phyloP scores from a whole-genome alignment of 1,140 invertebrate species.

The Diorhabda sublineata region DNA sequence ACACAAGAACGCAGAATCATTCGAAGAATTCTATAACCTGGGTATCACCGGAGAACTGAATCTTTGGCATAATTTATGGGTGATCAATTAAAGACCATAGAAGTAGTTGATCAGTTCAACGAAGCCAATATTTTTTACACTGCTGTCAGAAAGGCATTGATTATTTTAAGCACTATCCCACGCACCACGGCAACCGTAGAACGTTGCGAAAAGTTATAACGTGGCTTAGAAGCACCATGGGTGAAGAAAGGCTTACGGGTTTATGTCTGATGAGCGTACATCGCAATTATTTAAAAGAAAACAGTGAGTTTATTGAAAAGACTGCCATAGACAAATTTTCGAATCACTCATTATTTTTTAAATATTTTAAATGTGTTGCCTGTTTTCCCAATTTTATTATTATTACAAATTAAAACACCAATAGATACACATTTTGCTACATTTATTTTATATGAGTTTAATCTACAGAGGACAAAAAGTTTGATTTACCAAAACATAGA shows the following conservation, averaged over 20 bases:
- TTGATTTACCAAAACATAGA: too few relatives aligned
- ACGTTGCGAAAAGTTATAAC: too few relatives aligned
- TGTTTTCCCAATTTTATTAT: too few relatives aligned
- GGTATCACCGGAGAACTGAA: background rate
- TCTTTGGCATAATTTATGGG: background rate
- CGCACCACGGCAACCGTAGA: too few relatives aligned
- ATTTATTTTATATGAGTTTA: too few relatives aligned
- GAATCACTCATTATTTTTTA: background rate
- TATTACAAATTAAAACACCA: too few relatives aligned
- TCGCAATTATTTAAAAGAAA: too few relatives aligned
- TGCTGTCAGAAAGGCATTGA: too few relatives aligned
- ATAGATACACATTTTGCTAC: too few relatives aligned
- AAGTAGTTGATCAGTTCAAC: background rate
- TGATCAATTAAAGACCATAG: conserved; percentile 17
- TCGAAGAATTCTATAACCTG: conserved; percentile 20
- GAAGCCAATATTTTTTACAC: background rate
- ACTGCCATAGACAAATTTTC: conserved; percentile 6
- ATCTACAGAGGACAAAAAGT: too few relatives aligned
- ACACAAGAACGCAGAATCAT: conserved; percentile 11
- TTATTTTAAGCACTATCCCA: too few relatives aligned
- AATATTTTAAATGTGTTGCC: too few relatives aligned
- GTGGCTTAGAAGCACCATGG: conserved; percentile 12
- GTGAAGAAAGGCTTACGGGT: conserved; percentile 15
- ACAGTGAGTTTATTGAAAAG: background rate
- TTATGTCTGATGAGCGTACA: background rate